Base-by-base conservation (phyloP, 2,797 vertebrate species). In the Myripristis murdjan region DNA sequence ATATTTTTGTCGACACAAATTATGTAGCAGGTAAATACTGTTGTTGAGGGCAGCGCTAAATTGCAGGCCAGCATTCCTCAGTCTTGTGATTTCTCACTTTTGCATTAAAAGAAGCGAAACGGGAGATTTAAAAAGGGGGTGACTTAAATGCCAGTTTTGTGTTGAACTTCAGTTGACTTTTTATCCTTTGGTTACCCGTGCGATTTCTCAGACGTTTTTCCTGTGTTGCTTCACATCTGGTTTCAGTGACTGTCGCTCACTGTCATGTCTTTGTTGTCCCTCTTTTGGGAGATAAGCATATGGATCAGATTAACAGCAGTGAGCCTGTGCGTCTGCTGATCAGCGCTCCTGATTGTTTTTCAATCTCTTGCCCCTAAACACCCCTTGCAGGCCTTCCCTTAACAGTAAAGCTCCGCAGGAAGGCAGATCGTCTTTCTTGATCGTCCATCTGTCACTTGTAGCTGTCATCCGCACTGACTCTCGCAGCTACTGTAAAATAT, bases 391-490 rank as follows among this genome's bases (percentile, higher is more conserved):
- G 26, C 26, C 26, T 28, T 64, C 43, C 26, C 7, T 37, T 10
- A 1, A 64, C 68, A 41, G 56, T 74, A 67, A 78, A 75, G 31
- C 65, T 57, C 41, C 26, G 31, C 7, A 23, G 65, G 56, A 64
- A 58, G 64, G 83, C 16, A 26, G 70, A 76, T 76, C 28, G 66
- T 28, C 59, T 68, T 23, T 65, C 60, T 44, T 56, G 24, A 77
- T 65, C 16, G 2, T 4, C 77, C 80, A 86, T 81, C 79, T 88
- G 84, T 82, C 67, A 70, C 75, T 76, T 69, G 53, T 41, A 8
- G 31, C 76, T 73, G 54, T 65, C 22, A 23, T 71, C 58, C 64
- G 52, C 72, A 14, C 48, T 10, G 5, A 74, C 51, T 56, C 51
- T 73, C 18, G 7, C 8, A 24, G 54, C 23, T 7, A 16, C 23